phyloP scores from a whole-genome alignment of 2,888 invertebrate species.

The Therioaphis trifolii region DNA sequence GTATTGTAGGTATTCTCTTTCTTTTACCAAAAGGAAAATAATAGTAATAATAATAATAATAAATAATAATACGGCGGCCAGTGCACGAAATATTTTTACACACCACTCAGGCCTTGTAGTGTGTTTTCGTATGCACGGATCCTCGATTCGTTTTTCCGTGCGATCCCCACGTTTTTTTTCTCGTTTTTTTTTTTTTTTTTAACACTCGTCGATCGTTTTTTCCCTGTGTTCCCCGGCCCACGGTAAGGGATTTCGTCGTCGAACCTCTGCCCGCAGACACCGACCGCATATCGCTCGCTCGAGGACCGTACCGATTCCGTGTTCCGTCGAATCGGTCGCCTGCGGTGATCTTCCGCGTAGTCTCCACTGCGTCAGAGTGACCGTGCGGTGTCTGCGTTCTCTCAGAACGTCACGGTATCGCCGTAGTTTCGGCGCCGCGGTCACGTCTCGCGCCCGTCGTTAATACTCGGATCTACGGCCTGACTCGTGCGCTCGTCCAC shows the following conservation, averaged over 20 bases:
- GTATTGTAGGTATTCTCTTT: neutral
- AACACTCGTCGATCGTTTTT: no score
- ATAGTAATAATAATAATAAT: constrained; percentile 12
- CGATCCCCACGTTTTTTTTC: neutral
- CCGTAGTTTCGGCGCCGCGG: neutral
- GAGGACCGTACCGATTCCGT: no score
- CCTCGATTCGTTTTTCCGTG: neutral
- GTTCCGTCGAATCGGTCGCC: no score
- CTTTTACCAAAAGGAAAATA: constrained; percentile 4
- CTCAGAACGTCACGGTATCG: neutral
- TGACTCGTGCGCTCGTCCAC: neutral
- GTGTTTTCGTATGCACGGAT: neutral
- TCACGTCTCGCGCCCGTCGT: neutral
- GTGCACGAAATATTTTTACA: neutral
- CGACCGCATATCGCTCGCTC: no score
- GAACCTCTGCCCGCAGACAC: no score
- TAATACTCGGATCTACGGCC: neutral
- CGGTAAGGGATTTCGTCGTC: no score
- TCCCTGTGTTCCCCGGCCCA: no score
- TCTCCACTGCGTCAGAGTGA: no score
- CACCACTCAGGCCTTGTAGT: neutral
- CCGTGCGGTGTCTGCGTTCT: neutral
- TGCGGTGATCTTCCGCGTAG: no score
- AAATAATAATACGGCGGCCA: neutral
- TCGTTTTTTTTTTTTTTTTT: neutral